phyloP scores from a whole-genome alignment of 2,888 invertebrate genomes.

The Tetranychus piercei region DNA sequence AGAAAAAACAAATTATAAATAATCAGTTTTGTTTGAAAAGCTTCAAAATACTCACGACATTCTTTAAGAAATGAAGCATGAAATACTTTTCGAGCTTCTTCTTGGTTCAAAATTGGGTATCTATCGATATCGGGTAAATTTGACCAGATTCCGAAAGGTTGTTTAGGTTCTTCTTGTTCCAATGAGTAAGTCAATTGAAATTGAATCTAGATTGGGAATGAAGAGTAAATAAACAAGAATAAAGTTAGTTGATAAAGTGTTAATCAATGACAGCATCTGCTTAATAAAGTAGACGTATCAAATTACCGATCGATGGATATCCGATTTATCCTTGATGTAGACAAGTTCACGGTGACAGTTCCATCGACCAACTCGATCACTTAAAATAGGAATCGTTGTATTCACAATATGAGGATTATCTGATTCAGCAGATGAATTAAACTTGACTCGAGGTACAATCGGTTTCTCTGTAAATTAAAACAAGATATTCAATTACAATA shows the following conservation, averaged over 20 bases:
- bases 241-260: no score
- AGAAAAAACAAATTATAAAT: background rate
- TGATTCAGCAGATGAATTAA: constrained; percentile 38
- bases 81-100: constrained; percentile 32
- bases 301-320: constrained; percentile 41
- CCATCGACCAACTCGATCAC: background rate
- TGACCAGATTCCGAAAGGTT: background rate
- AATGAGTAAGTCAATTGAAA: constrained; percentile 68
- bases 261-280: no score
- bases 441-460: constrained; percentile 45
- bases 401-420: constrained; percentile 29
- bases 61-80: constrained; percentile 27
- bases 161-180: constrained; percentile 32
- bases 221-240: no score
- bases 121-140: constrained; percentile 49
- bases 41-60: no score
- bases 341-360: constrained; percentile 56
- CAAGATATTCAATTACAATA: no score
- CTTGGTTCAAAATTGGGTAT: constrained; percentile 72
- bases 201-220: constrained; percentile 61
- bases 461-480: no score
- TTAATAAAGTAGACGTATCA: no score
- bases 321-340: constrained; percentile 70
- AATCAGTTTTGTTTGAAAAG: no score
- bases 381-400: background rate